phyloP scores from a whole-genome alignment of 1,140 invertebrate genomes.

The Leucophenga varia region DNA sequence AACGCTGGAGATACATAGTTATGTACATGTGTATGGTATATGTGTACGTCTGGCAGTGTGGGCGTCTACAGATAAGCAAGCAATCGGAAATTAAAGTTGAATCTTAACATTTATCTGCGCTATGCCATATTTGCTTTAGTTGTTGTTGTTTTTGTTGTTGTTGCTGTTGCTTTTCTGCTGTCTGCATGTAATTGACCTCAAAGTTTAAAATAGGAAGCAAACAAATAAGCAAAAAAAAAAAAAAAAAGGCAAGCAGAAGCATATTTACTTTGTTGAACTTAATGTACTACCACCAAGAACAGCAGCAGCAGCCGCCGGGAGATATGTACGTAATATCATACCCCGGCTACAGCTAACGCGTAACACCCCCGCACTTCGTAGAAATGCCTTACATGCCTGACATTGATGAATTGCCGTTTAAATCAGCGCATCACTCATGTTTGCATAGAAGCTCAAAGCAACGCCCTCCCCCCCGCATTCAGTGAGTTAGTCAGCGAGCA shows the following conservation, averaged over 20 bases:
- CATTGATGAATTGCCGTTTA: slow-evolving; percentile 56
- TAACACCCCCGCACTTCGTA: too few species aligned
- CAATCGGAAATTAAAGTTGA: slow-evolving; percentile 53
- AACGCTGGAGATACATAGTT: too few species aligned
- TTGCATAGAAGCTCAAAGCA: slow-evolving; percentile 18
- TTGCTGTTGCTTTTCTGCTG: slow-evolving; percentile 5
- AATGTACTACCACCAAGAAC: slow-evolving; percentile 4
- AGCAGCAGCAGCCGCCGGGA: slow-evolving; percentile 5
- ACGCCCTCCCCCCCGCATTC: neutral
- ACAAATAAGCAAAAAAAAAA: too few species aligned
- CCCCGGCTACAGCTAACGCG: too few species aligned
- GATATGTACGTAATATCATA: too few species aligned
- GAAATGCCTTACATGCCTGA: too few species aligned
- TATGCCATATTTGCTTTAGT: slow-evolving; percentile 11
- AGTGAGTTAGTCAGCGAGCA: neutral
- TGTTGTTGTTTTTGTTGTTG: slow-evolving; percentile 8
- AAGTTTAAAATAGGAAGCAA: slow-evolving; percentile 34
- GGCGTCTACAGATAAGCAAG: slow-evolving; percentile 35
- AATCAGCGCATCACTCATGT: slow-evolving; percentile 55
- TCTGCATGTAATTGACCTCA: slow-evolving; percentile 10
- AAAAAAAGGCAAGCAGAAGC: too few species aligned
- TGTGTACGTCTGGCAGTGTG: slow-evolving; percentile 8
- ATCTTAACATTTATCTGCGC: neutral
- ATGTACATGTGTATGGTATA: neutral
- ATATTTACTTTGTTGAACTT: too few species aligned